phyloP scores from a whole-genome alignment of 1,140 invertebrate genomes.

The Plectus sambesii region DNA sequence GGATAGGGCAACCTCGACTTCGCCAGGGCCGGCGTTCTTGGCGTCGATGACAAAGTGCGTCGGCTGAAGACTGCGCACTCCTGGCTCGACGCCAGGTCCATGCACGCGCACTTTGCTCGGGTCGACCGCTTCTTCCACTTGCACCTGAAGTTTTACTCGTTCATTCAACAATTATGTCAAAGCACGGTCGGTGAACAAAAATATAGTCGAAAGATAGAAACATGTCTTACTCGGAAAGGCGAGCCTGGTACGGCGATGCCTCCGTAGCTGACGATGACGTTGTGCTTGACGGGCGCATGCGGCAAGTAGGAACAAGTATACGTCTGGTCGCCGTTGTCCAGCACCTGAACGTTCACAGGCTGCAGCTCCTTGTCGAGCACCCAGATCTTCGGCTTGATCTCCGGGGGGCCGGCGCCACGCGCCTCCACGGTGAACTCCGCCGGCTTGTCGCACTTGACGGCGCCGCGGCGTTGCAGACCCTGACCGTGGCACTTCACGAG shows the following conservation, averaged over 20 bases:
- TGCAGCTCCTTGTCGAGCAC: constrained; percentile 57
- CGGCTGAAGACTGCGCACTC: too few species aligned
- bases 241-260: constrained; percentile 70
- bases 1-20: constrained; percentile 65
- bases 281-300: constrained; percentile 64
- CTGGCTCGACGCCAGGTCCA: constrained; percentile 76
- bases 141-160: too few species aligned
- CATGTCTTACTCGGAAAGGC: constrained; percentile 59
- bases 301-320: too few species aligned
- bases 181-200: too few species aligned
- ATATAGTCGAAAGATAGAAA: too few species aligned
- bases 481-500: constrained; percentile 57
- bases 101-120: constrained; percentile 70
- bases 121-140: constrained; percentile 63
- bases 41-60: constrained; percentile 69
- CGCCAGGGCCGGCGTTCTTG: constrained; percentile 64
- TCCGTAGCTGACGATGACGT: constrained; percentile 67
- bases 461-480: constrained; percentile 63
- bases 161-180: constrained; percentile 54
- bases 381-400: constrained; percentile 35
- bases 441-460: constrained; percentile 56
- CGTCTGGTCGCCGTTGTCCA: too few species aligned
- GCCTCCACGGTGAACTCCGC: constrained; percentile 63
- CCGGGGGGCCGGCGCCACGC: constrained; percentile 59
- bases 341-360: constrained; percentile 56